Percentiles rank a stretch among this genome's conserved stretches.
Conservation (phyloP, 2,797 vertebrate genomes). For the Poliocrania exsul region DNA sequence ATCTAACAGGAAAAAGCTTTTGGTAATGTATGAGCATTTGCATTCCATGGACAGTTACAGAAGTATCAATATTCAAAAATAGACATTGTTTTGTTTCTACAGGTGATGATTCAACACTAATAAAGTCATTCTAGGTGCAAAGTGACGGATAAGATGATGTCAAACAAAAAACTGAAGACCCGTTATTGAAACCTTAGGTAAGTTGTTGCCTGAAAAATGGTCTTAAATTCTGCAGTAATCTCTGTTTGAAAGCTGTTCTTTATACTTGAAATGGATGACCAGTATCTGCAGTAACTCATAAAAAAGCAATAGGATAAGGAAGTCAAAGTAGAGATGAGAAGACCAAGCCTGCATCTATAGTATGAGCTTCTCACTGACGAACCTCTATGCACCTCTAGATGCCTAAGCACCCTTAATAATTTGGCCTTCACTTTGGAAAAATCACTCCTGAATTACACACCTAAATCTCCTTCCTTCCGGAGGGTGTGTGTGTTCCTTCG, state of each 20-base stretch:
- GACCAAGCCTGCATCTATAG: not conserved
- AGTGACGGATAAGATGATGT: not conserved
- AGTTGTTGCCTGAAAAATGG: accelerated
- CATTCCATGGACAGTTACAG: not conserved
- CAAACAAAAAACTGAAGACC: not conserved
- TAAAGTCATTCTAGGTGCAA: not conserved
- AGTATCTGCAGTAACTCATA: not conserved
- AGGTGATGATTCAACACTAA: not conserved
- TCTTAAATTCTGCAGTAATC: not conserved
- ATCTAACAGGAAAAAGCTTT: not conserved
- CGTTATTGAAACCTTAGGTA: not conserved
- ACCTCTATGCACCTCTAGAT: not conserved
- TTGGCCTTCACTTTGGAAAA: not conserved
- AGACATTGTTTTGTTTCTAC: not conserved
- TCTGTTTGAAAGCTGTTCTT: not conserved
- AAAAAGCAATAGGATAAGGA: not conserved
- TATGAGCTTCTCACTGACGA: not conserved
- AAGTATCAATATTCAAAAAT: not conserved
- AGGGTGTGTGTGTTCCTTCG: not conserved
- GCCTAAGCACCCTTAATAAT: not conserved
- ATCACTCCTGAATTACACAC: not conserved
- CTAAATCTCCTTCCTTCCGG: not conserved
- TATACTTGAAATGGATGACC: not conserved
- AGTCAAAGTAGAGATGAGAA: not conserved
- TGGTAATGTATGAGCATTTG: not conserved